Evolutionary conservation across 2,113 vertebrate species (phyloP).

Genomic region (Ginglymostoma cirratum): DNA sequence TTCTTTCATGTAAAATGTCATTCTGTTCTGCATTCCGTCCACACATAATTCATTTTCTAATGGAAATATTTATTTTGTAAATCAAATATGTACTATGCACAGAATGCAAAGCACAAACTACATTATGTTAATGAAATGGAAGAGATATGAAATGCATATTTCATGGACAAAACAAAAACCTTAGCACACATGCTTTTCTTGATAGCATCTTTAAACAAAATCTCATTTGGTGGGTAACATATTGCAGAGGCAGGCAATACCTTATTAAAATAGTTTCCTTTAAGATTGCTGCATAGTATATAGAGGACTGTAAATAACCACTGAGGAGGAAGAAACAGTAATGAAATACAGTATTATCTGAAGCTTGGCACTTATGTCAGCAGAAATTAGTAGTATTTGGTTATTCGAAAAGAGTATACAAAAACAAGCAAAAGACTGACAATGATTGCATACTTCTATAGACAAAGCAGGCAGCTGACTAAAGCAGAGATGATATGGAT

Average conservation of each 20-base stretch:
- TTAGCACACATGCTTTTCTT: constrained; percentile 99
- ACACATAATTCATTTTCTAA: constrained; percentile 99
- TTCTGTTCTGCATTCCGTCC: constrained; percentile 99
- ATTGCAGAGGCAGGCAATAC: constrained; percentile 99
- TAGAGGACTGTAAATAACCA: constrained; percentile 99
- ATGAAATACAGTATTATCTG: constrained; percentile 99
- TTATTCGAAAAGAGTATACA: constrained; percentile 96
- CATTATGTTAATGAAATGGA: constrained; percentile 99
- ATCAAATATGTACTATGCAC: constrained; percentile 99
- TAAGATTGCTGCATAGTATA: constrained; percentile 99
- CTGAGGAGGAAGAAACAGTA: constrained; percentile 99
- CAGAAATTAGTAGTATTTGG: constrained; percentile 98
- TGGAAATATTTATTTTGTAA: constrained; percentile 99
- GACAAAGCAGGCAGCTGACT: constrained; percentile 74
- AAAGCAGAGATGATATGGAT: constrained; percentile 99
- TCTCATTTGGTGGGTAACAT: constrained; percentile 99
- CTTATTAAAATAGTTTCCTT: constrained; percentile 99
- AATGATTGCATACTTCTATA: constrained; percentile 99
- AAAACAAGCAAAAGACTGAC: constrained; percentile 98
- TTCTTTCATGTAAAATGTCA: constrained; percentile 99
- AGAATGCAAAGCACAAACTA: constrained; percentile 99
- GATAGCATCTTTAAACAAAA: constrained; percentile 99
- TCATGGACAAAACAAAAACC: constrained; percentile 99
- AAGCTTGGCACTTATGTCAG: constrained; percentile 99
- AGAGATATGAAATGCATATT: constrained; percentile 99